A percentile compares a stretch with the other conserved stretches of the same genome.
These are phyloP conservation scores for Philotrypesis tridentata DNA, from an alignment of 1,140 invertebrate genomes.

Conservation along the genomic window DNA sequence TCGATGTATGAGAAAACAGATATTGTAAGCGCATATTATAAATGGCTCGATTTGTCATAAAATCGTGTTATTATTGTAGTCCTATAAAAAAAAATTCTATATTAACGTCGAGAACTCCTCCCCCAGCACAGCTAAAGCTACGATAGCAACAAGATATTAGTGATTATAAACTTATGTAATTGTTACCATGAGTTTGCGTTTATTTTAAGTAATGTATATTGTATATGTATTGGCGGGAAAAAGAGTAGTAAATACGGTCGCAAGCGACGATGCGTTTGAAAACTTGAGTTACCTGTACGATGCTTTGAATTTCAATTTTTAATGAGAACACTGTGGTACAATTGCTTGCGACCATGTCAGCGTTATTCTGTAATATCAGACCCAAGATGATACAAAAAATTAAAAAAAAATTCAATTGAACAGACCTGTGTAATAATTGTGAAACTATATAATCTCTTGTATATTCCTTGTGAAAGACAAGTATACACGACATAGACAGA, in stretches of 20 bases:
- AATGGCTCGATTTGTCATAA: slow-evolving; percentile 36
- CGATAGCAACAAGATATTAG: slow-evolving; percentile 3
- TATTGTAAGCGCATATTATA: background rate
- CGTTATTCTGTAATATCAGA: slow-evolving; percentile 15
- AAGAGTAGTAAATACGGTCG: background rate
- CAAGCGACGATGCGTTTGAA: background rate
- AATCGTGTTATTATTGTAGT: background rate
- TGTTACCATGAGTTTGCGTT: slow-evolving; percentile 8
- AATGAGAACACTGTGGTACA: background rate
- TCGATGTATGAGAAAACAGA: background rate
- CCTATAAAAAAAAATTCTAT: slow-evolving; percentile 24
- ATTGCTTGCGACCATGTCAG: slow-evolving; percentile 5
- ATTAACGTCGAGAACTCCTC: slow-evolving; percentile 19
- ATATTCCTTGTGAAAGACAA: slow-evolving; percentile 25
- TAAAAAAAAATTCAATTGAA: slow-evolving; percentile 14
- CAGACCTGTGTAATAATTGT: slow-evolving; percentile 29
- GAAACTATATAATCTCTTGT: slow-evolving; percentile 41
- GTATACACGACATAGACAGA: slow-evolving; percentile 33
- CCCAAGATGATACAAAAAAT: too few relatives aligned
- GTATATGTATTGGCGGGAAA: background rate
- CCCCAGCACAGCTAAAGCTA: slow-evolving; percentile 40
- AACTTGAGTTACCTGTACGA: background rate
- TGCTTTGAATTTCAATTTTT: background rate
- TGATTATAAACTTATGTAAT: background rate
- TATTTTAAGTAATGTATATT: slow-evolving; percentile 15